Evolutionary conservation across 1,140 invertebrate genomes (phyloP), one percentile per base, ranked within the genome.

Genomic region (Drosophila ironensis): DNA sequence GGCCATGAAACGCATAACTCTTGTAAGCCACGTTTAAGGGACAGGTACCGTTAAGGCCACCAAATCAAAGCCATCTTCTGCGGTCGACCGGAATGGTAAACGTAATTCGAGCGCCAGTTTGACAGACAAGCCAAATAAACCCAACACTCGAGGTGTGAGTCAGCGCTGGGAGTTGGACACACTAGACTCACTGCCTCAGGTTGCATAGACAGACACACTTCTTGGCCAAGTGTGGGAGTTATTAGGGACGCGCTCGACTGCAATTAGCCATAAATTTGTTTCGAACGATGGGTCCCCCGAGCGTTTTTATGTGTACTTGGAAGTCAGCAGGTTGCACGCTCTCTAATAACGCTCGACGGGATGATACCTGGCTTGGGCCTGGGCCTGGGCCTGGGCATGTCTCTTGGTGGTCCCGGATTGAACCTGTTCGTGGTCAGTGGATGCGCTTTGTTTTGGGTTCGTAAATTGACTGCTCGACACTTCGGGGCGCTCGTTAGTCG

Each of bases 211-310:
- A n/a, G 42, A 52, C 27, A 24, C 52, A n/a, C n/a, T n/a, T n/a
- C n/a, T n/a, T n/a, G n/a, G 54, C 25, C 33, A 38, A 59, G 73
- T 84, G 73, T 84, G 80, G 80, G 74, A 64, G 70, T 57, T 60
- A 57, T 57, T 41, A 45, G 59, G 46, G 33, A 44, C 50, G 42
- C 67, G 81, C 41, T 57, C 8, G 33, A 16, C 67, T 69, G 73
- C 81, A 86, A 80, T 86, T 87, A 86, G 74, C 80, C 71, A 86
- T 86, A 86, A 86, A 86, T 86, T 87, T 86, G 81, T 84, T 48
- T 24, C 33, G 30, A 41, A 53, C 7, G 30, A 9, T 24, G 7
- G 11, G 11, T 57, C 24, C 19, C 19, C 25, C 4, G n/a, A 28
- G 42, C 45, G 19, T 45, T 61, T 59, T 80, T 74, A 74, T 87